Base-by-base conservation (phyloP, 2,113 vertebrate species). In the Melanotaenia duboulayi region DNA sequence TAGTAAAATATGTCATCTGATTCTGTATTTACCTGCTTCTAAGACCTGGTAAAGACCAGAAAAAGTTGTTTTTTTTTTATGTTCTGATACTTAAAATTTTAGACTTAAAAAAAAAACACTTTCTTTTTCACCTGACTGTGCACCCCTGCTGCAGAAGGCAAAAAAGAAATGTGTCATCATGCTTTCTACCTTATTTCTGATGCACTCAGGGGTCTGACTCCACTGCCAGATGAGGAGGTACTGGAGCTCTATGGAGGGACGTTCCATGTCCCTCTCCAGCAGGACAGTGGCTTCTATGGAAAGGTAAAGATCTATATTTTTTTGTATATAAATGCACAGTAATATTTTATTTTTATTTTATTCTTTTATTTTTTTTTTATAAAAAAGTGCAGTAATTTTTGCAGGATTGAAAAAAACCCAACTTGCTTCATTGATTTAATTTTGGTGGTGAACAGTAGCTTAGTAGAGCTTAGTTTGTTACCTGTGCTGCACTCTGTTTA, bases 201-300 rank as follows among this genome's bases (percentile, higher is more conserved):
- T 75, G 51, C 73, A 62, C 11, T 9, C 74, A 96, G 95, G 65
- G 95, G 95, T 22, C 77, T 96, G 84, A 94, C 81, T 24, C 93
- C 95, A 7, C 63, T 96, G 37, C 87, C 95, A 17, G 94, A 96
- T 19, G 94, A 96, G 22, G 94, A 95, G 52, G 92, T 96, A 28
- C 87, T 92, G 71, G 63, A 88, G 40, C 85, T 95, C 24, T 95
- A 92, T 39, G 91, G 93, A 0, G 95, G 95, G 11, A 95, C 95
- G 4, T 93, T 82, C 68, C 95, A 96, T 52, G 76, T 96, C 48
- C 95, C 95, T 1, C 89, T 96, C 23, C 87, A 94, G 52, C 94
- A 94, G 86, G 94, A 94, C 86, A 96, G 95, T 54, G 95, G 95
- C 54, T 96, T 96, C 90, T 96, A 96, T 66, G 95, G 95, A 77